These are phyloP conservation scores for Pachycephus smyrnensis DNA, from an alignment of 2,888 invertebrate species.

Conservation along the genomic window DNA sequence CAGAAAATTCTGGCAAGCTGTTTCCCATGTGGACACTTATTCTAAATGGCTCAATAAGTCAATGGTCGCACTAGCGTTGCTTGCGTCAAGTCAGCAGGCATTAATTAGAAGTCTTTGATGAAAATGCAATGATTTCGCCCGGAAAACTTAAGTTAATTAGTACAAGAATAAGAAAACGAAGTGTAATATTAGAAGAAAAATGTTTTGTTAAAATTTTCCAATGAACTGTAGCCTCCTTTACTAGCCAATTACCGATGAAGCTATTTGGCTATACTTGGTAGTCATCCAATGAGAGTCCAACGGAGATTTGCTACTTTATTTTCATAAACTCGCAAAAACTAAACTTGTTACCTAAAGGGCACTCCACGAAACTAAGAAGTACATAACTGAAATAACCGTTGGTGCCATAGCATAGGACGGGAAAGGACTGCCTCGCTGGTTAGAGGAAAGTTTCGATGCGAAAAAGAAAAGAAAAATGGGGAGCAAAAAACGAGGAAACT, in stretches of 20 bases:
- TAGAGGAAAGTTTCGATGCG: conserved; percentile 19
- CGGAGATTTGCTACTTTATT: conserved; percentile 3
- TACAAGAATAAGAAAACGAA: not conserved
- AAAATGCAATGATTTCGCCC: not conserved
- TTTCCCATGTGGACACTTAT: not conserved
- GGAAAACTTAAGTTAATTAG: not conserved
- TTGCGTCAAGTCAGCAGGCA: not conserved
- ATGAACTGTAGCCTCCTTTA: not conserved
- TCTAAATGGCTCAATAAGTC: not conserved
- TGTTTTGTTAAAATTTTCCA: not conserved
- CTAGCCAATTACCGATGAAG: not conserved
- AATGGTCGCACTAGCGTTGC: not conserved
- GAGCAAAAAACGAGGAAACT: conserved; percentile 14
- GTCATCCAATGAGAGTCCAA: not conserved
- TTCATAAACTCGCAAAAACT: conserved; percentile 14
- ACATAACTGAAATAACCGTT: conserved; percentile 26
- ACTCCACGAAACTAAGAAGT: conserved; percentile 21
- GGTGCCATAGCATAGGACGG: not conserved
- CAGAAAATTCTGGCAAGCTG: not conserved
- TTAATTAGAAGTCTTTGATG: not conserved
- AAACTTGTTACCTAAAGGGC: conserved; percentile 21
- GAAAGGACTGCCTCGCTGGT: conserved; percentile 13
- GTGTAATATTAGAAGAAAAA: not conserved
- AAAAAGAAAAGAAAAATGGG: conserved; percentile 6
- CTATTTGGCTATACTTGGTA: not conserved